Percentiles rank a stretch among this genome's conserved stretches.
phyloP scores from a whole-genome alignment of 1,140 invertebrate species.

The Drosophila prosaltans region DNA sequence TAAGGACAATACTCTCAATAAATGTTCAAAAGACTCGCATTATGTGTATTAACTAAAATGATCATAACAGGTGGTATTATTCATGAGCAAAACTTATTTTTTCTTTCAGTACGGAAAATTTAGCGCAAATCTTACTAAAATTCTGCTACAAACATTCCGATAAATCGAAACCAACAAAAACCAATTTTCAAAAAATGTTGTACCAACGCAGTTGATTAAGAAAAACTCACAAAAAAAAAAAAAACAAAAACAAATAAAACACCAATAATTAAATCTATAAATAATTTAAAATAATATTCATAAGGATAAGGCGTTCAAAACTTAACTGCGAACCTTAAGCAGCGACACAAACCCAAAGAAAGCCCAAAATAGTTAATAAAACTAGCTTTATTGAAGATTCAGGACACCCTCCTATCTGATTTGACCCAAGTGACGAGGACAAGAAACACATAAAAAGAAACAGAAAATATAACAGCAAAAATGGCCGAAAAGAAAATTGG shows the following conservation, averaged over 20 bases:
- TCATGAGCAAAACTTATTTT: conserved; percentile 15
- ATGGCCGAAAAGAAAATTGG: conserved; percentile 91
- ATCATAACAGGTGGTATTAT: conserved; percentile 55
- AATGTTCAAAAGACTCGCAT: too few species aligned
- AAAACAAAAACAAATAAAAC: conserved; percentile 33
- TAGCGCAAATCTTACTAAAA: conserved; percentile 67
- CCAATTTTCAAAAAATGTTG: conserved; percentile 65
- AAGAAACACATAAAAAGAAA: conserved; percentile 33
- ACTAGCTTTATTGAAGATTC: conserved; percentile 49
- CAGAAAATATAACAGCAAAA: conserved; percentile 50
- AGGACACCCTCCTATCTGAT: conserved; percentile 49
- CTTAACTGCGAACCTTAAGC: conserved; percentile 48
- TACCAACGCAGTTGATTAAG: conserved; percentile 82
- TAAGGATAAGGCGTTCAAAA: conserved; percentile 65
- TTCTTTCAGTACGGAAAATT: conserved; percentile 65
- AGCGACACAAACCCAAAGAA: conserved; percentile 29
- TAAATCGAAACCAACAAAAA: conserved; percentile 25
- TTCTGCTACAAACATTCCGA: conserved; percentile 67
- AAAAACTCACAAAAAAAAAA: conserved; percentile 56
- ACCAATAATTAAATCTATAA: conserved; percentile 56
- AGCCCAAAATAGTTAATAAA: conserved; percentile 55
- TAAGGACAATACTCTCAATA: background rate
- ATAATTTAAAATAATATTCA: conserved; percentile 55
- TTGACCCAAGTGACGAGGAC: conserved; percentile 41
- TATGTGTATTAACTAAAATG: background rate